Evolutionary conservation across 2,113 vertebrate genomes (phyloP).

Genomic region (Silurus glanis): DNA sequence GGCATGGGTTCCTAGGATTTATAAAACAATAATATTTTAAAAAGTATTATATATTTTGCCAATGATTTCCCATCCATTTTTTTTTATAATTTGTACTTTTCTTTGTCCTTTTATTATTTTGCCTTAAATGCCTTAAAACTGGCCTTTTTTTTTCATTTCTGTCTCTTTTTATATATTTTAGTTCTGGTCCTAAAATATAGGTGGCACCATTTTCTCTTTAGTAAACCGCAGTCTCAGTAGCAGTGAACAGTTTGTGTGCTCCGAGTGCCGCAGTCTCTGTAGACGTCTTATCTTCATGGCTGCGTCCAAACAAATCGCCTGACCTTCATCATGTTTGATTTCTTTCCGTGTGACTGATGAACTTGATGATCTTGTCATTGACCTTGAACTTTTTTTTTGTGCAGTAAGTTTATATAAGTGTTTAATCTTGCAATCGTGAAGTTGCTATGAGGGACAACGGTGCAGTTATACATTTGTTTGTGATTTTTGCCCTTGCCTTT

Average conservation of each 20-base stretch:
- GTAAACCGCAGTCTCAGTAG: not conserved
- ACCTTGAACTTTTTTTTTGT: slow-evolving; percentile 41
- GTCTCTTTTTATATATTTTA: not conserved
- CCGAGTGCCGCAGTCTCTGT: not conserved
- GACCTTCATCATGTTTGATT: slow-evolving; percentile 32
- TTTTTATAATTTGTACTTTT: not conserved
- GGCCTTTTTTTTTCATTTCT: not conserved
- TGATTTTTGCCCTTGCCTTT: not conserved
- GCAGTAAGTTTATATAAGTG: slow-evolving; percentile 8
- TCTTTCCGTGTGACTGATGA: slow-evolving; percentile 40
- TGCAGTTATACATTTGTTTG: not conserved
- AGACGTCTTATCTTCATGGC: not conserved
- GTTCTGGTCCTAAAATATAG: not conserved
- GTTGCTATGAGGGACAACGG: slow-evolving; percentile 1
- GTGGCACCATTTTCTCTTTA: not conserved
- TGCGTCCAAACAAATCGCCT: slow-evolving; percentile 22
- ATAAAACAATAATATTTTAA: not conserved
- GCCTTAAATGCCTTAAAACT: not conserved
- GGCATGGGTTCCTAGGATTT: too few relatives aligned
- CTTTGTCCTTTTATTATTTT: not conserved
- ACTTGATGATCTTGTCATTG: slow-evolving; percentile 44
- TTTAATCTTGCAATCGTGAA: not conserved
- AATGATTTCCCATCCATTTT: not conserved
- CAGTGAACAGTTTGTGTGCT: not conserved
- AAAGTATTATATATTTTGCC: not conserved